Evolutionary conservation across 2,113 vertebrate species (phyloP).

Genomic region (Pelvicachromis taeniatus): DNA sequence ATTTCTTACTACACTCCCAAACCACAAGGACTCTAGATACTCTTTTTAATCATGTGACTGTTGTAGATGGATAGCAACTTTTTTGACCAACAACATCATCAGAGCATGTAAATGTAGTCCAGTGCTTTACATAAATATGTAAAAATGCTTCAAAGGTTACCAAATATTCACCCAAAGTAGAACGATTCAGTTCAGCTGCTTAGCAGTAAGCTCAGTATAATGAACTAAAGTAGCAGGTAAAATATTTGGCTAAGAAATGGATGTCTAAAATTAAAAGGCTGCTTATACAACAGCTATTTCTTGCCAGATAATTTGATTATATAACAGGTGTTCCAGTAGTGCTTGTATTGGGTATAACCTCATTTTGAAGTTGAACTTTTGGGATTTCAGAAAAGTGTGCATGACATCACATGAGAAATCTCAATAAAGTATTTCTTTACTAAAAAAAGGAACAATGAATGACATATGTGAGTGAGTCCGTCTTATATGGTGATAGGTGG

Average conservation of each 20-base stretch:
- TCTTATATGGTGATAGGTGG: background rate
- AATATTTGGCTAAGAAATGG: background rate
- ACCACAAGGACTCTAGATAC: background rate
- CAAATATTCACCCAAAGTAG: background rate
- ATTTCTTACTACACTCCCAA: background rate
- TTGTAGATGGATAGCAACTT: background rate
- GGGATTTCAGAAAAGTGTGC: background rate
- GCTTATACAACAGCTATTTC: background rate
- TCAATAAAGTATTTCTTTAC: background rate
- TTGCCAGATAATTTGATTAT: background rate
- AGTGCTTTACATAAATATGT: background rate
- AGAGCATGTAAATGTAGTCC: background rate
- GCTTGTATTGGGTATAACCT: background rate
- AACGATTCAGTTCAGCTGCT: background rate
- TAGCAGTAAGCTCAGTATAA: background rate
- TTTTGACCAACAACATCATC: background rate
- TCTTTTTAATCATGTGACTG: background rate
- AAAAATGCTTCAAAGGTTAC: background rate
- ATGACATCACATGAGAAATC: background rate
- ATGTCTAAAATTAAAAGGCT: background rate
- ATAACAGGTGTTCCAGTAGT: background rate
- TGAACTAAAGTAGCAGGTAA: background rate
- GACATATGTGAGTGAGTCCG: accelerated
- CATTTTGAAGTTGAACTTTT: background rate
- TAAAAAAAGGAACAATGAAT: background rate